Percentiles rank a stretch among this genome's conserved stretches.
These are phyloP conservation scores for Coenobita brevimanus DNA, from an alignment of 1,140 invertebrate genomes.

Conservation along the genomic window DNA sequence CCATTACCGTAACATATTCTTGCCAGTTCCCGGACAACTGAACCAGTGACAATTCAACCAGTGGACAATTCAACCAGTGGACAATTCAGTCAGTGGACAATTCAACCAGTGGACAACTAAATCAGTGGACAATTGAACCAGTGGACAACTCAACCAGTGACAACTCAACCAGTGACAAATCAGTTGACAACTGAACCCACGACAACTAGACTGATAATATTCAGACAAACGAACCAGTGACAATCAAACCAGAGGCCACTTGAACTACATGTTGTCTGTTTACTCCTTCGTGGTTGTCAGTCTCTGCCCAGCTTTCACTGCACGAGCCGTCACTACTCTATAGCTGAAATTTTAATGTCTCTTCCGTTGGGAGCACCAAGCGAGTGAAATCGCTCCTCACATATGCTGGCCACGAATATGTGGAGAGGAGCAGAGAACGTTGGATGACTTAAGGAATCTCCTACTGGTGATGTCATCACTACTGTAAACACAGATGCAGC, in stretches of 20 bases:
- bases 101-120: too few species aligned
- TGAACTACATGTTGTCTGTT: neutral
- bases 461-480: neutral
- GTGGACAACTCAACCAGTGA: too few species aligned
- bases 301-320: neutral
- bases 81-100: too few species aligned
- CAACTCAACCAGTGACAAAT: too few species aligned
- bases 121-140: too few species aligned
- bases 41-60: too few species aligned
- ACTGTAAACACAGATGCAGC: neutral
- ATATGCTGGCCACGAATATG: too few species aligned
- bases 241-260: too few species aligned
- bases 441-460: neutral
- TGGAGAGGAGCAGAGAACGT: neutral
- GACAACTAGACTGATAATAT: neutral
- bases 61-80: too few species aligned
- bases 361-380: neutral
- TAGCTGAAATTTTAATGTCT: neutral
- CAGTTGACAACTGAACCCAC: neutral
- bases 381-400: neutral
- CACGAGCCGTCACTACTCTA: slow-evolving; percentile 5
- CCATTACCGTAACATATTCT: too few species aligned
- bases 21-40: too few species aligned
- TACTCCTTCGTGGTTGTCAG: neutral
- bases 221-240: slow-evolving; percentile 5